Conservation (phyloP, 2,888 invertebrate genomes). For the Drosophila quinaria region DNA sequence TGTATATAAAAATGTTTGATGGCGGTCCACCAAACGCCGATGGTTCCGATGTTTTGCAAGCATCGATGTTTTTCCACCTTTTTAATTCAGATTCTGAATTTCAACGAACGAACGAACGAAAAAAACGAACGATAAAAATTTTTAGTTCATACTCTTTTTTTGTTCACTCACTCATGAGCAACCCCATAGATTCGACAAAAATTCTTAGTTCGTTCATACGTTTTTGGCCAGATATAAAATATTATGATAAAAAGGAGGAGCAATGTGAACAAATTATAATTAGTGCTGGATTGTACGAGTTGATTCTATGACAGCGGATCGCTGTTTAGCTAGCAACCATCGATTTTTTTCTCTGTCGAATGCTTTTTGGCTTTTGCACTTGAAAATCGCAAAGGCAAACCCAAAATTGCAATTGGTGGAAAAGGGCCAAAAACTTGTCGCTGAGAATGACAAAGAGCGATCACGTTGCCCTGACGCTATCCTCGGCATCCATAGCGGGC, state of each 20-base stretch:
- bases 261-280: constrained; percentile 38
- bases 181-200: no score
- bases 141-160: no score
- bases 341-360: constrained; percentile 47
- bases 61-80: no score
- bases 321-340: constrained; percentile 28
- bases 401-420: constrained; percentile 1
- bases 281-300: constrained; percentile 24
- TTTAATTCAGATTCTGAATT: no score
- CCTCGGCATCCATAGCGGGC: constrained; percentile 60
- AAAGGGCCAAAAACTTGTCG: constrained; percentile 1
- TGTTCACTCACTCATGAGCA: no score
- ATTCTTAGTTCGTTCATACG: no score
- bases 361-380: constrained; percentile 19
- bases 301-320: constrained; percentile 21
- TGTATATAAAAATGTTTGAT: no score
- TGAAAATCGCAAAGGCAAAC: constrained; percentile 4
- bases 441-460: constrained; percentile 78
- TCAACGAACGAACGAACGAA: no score
- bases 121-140: no score
- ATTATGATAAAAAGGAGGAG: constrained; percentile 15
- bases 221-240: constrained; percentile 5
- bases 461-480: constrained; percentile 82
- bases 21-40: no score
- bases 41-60: no score